Conservation (phyloP, 2,113 vertebrate genomes). For the Ictalurus punctatus region DNA sequence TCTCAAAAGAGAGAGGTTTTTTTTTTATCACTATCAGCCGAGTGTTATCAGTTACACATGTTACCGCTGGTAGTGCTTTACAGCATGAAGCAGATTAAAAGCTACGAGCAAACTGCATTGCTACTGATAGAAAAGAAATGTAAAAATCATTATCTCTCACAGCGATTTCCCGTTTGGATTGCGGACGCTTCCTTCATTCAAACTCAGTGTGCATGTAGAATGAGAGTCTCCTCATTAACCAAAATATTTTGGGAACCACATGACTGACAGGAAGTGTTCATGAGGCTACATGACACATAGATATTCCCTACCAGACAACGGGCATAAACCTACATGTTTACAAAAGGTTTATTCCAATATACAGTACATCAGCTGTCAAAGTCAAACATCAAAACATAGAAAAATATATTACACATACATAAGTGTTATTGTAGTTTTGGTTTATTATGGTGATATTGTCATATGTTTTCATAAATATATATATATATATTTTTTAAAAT, state of each 20-base stretch:
- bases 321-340: neutral
- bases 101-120: neutral
- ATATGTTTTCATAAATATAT: too few relatives aligned
- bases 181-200: neutral
- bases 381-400: neutral
- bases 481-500: too few relatives aligned
- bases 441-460: neutral
- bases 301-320: neutral
- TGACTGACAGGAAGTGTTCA: neutral
- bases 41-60: neutral
- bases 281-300: neutral
- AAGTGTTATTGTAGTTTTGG: neutral
- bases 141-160: neutral
- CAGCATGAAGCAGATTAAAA: neutral
- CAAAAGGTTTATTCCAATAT: neutral
- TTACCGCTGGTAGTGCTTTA: neutral
- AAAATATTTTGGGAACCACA: neutral
- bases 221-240: neutral
- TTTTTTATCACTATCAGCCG: slow-evolving; percentile 1
- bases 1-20: slow-evolving; percentile 3
- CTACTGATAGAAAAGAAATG: neutral
- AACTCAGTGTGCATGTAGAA: neutral
- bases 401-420: neutral
- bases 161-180: neutral
- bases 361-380: neutral